Evolutionary conservation across 2,888 invertebrate genomes (phyloP), one percentile per base, ranked within the genome.

Genomic region (Spodoptera picta): DNA sequence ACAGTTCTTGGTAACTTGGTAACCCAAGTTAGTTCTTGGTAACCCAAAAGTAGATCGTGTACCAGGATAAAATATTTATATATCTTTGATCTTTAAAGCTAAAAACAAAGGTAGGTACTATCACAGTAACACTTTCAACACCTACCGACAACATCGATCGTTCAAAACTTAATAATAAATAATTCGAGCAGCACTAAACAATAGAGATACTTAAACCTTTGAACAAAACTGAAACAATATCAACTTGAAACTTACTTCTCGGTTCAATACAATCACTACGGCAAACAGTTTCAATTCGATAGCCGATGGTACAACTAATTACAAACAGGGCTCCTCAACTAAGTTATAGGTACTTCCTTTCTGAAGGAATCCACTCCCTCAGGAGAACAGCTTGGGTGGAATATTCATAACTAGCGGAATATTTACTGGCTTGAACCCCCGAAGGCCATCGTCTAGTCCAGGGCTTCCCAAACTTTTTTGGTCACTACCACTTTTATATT

Each of bases 321-420:
- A 77, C 65, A 61, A 74, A 65, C 69, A 61, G 52, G 71, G 57
- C 61, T 63, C 43, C 60, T 66, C 24, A 73, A 74, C 68, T 74
- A 73, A 76, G 71, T 77, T 69, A n/a, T n/a, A 60, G 71, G 68
- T 73, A 52, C 68, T 77, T 77, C 75, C 68, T 71, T 69, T 69
- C 64, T 64, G 47, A 49, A 45, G 31, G 23, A 70, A 46, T 65
- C 52, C n/a, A 45, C 41, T 36, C 11, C 27, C 53, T 44, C 27
- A 19, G 24, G 27, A 53, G 57, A 42, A 46, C 24, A 52, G 45
- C 62, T 36, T 24, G 42, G 68, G 41, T 55, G 79, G 81, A 83
- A 83, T 83, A 83, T 83, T 83, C 83, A 82, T 83, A 82, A 76
- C 79, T 46, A 60, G 63, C 69, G 65, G 72, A 79, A 83, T 81